Evolutionary conservation across 2,113 vertebrate species (phyloP).

Genomic region (Callorhinus ursinus): DNA sequence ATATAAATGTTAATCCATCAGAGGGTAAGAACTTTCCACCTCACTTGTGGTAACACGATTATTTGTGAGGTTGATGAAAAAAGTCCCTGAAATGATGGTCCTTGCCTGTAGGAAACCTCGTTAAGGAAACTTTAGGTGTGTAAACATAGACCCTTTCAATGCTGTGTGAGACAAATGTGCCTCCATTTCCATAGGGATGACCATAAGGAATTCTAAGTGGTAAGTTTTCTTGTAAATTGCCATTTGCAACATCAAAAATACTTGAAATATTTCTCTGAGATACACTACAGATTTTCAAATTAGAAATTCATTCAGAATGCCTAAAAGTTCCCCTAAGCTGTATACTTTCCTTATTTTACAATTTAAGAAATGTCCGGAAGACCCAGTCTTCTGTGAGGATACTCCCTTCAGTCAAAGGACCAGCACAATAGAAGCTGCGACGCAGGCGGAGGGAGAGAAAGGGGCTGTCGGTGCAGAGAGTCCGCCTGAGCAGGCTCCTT

Average conservation of each 20-base stretch:
- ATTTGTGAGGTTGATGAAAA: neutral
- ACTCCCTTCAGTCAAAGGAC: neutral
- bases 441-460: neutral
- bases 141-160: neutral
- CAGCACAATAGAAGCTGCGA: neutral
- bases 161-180: neutral
- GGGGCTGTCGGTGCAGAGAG: neutral
- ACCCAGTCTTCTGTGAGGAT: neutral
- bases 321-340: neutral
- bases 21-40: neutral
- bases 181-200: neutral
- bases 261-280: neutral
- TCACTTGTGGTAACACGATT: neutral
- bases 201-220: neutral
- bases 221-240: neutral
- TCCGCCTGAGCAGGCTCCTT: conserved; percentile 14
- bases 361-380: neutral
- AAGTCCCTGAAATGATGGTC: neutral
- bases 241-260: neutral
- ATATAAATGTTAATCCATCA: neutral
- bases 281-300: neutral
- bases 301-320: neutral
- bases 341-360: neutral
- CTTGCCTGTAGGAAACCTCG: neutral
- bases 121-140: no score